Evolutionary conservation across 2,888 invertebrate genomes (phyloP).

Genomic region (Laspeyria flexula): DNA sequence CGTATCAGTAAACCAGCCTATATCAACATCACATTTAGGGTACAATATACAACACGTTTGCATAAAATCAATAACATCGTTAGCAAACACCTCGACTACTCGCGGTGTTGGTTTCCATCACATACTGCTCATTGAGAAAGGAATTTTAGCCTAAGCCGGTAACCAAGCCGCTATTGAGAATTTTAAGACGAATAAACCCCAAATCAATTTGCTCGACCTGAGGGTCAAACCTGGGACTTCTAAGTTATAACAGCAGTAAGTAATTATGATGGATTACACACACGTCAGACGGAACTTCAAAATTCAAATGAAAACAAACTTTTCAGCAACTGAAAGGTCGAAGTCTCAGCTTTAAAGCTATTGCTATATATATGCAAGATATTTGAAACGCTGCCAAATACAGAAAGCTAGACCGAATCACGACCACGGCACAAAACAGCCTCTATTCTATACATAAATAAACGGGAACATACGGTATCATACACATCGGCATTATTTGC

Average conservation of each 20-base stretch:
- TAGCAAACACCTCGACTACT: slow-evolving; percentile 26
- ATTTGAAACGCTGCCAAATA: slow-evolving; percentile 20
- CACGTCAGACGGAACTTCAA: neutral
- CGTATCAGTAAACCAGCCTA: slow-evolving; percentile 11
- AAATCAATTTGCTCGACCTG: too few species aligned
- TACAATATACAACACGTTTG: slow-evolving; percentile 44
- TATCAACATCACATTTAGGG: slow-evolving; percentile 30
- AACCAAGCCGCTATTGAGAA: too few species aligned
- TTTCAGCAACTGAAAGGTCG: slow-evolving; percentile 3
- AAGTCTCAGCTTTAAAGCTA: slow-evolving; percentile 7
- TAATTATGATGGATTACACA: neutral
- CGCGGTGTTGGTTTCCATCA: slow-evolving; percentile 27
- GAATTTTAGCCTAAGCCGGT: slow-evolving; percentile 15
- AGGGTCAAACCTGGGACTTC: too few species aligned
- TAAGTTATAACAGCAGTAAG: too few species aligned
- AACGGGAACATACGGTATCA: neutral
- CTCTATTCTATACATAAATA: slow-evolving; percentile 2
- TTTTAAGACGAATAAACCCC: too few species aligned
- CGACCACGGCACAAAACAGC: slow-evolving; percentile 10
- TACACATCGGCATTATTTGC: too few species aligned
- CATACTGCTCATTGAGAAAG: slow-evolving; percentile 12
- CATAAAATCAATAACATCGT: slow-evolving; percentile 44
- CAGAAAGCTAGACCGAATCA: slow-evolving; percentile 5
- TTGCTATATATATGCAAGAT: slow-evolving; percentile 26
- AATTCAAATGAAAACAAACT: slow-evolving; percentile 3